Evolutionary conservation across 2,113 vertebrate genomes (phyloP).

Genomic region (Syngnathus floridae): DNA sequence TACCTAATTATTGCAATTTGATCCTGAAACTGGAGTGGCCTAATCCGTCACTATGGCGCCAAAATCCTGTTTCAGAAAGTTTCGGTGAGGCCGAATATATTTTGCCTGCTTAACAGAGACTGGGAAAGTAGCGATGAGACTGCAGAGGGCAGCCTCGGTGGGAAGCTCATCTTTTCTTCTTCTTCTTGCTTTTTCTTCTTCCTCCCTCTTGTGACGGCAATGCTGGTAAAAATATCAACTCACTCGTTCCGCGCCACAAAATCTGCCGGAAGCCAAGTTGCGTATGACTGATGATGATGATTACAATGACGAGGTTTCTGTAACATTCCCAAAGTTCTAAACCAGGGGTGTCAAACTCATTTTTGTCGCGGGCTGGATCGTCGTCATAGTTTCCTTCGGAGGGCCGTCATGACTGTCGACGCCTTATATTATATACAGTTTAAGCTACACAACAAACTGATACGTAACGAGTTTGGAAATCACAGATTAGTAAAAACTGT

Average conservation of each 20-base stretch:
- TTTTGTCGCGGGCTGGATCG: too few species aligned
- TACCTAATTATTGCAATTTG: conserved; percentile 73
- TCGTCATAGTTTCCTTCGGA: too few species aligned
- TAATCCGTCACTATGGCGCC: conserved; percentile 62
- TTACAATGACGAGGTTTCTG: neutral
- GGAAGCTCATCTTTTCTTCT: conserved; percentile 21
- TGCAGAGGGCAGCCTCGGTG: conserved; percentile 59
- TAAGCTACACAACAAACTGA: too few species aligned
- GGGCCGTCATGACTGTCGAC: too few species aligned
- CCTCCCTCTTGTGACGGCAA: conserved; percentile 28
- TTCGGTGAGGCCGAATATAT: conserved; percentile 51
- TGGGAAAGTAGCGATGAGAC: conserved; percentile 53
- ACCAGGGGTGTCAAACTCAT: too few species aligned
- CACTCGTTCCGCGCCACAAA: conserved; percentile 19
- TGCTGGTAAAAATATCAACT: conserved; percentile 42
- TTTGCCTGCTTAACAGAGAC: conserved; percentile 61
- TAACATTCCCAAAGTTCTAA: neutral
- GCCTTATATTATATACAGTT: too few species aligned
- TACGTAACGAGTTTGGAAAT: too few species aligned
- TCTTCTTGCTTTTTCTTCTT: conserved; percentile 46
- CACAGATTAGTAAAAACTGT: too few species aligned
- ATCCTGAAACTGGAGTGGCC: conserved; percentile 69
- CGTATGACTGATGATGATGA: too few species aligned
- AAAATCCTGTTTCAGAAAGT: conserved; percentile 63
- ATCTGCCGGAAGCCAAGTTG: neutral